A percentile compares a stretch with the other conserved stretches of the same genome.
These are phyloP conservation scores for Eudasyphora cyanicolor DNA, from an alignment of 2,888 invertebrate genomes.

Conservation along the genomic window DNA sequence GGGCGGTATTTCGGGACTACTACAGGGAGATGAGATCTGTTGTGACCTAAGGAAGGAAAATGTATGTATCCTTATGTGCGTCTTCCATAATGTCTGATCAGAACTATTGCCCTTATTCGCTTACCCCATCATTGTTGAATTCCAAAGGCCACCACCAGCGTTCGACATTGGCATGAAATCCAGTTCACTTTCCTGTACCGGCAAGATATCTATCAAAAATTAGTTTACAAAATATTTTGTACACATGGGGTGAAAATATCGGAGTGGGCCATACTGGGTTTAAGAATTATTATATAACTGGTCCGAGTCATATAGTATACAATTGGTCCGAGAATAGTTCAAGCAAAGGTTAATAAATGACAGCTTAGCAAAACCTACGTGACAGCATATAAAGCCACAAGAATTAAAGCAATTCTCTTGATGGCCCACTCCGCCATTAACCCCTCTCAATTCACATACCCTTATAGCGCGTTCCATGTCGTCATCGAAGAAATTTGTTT, in stretches of 20 bases:
- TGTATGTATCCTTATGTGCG: background rate
- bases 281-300: no score
- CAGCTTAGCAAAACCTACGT: no score
- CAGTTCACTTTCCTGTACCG: conserved; percentile 71
- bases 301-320: no score
- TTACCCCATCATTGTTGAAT: conserved; percentile 73
- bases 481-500: conserved; percentile 41
- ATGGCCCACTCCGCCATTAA: background rate
- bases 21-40: conserved; percentile 54
- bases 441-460: conserved; percentile 52
- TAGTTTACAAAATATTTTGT: background rate
- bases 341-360: no score
- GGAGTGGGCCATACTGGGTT: no score
- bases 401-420: no score
- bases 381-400: no score
- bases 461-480: conserved; percentile 67
- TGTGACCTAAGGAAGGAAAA: conserved; percentile 27
- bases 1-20: conserved; percentile 67
- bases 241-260: no score
- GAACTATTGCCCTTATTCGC: background rate
- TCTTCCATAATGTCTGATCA: no score
- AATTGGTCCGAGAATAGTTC: no score
- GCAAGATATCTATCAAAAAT: background rate
- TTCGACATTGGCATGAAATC: conserved; percentile 65
- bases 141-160: conserved; percentile 58